Base-by-base conservation (phyloP, 2,888 invertebrate species). In the Drosophila niveifrons region DNA sequence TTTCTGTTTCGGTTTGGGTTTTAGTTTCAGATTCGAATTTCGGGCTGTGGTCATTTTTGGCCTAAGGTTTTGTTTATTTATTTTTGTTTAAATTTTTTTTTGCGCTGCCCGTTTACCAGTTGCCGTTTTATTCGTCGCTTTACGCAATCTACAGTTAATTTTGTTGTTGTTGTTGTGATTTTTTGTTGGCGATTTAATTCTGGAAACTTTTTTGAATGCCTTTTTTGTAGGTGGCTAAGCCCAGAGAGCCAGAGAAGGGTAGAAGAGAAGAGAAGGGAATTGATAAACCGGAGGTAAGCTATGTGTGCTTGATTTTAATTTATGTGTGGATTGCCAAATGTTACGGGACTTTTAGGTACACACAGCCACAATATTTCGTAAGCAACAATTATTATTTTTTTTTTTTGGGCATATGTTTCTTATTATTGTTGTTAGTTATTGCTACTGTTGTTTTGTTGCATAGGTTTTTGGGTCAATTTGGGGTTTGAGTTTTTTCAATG, bases 101-200 rank as follows among this genome's bases (percentile, higher is more conserved):
- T 64, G 66, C 44, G 41, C 53, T 57, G 29, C 65, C 52, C 50
- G 51, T 66, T 70, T 61, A 28, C 29, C 51, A 46, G 53, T 70
- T 63, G 58, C 50, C 41, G 47, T 59, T 67, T 64, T 57, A 36
- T 56, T 62, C 59, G 18, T 46, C 43, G 53, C 52, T 80, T 80
- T 82, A 80, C 80, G 80, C 80, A 80, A 80, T 80, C 70, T 63
- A 69, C 74, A 80, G 82, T 81, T 77, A 74, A 79, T 72, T 77
- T 47, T 39, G 39, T 39, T 47, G 34, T 23, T 50, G 44, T 39
- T 57, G 34, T 23, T 50, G 44, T 53, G 46, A 11, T 15, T 53
- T 36, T 17, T 67, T 55, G 61, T 59, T 44, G 63, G 69, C 63
- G 57, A 66, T 70, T 80, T 75, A 67, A 75, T 81, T 81, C 81